phyloP scores from a whole-genome alignment of 2,888 invertebrate genomes.

The Drosophila melanocephala region DNA sequence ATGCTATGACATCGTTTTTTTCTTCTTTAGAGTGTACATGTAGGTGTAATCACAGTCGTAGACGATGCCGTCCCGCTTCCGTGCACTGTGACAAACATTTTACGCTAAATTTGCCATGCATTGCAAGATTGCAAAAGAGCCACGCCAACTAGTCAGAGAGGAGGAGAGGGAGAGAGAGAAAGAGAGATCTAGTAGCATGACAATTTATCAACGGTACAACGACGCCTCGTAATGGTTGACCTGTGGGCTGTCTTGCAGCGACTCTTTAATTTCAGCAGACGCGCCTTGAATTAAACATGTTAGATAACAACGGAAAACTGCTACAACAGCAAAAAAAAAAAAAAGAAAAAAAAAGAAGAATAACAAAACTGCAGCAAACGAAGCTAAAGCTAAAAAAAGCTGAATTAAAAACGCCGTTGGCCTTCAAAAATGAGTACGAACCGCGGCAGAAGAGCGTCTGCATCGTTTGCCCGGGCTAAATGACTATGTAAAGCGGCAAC shows the following conservation, averaged over 20 bases:
- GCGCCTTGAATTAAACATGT: slow-evolving; percentile 80
- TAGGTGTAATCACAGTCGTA: slow-evolving; percentile 67
- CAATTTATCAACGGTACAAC: slow-evolving; percentile 61
- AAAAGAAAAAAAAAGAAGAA: background rate
- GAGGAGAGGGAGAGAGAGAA: background rate
- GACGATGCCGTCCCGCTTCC: slow-evolving; percentile 52
- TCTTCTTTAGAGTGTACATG: background rate
- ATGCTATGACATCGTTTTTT: background rate
- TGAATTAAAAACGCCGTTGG: slow-evolving; percentile 69
- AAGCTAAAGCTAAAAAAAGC: slow-evolving; percentile 37
- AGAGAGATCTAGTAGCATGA: slow-evolving; percentile 34
- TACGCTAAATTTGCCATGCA: slow-evolving; percentile 74
- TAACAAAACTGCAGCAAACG: slow-evolving; percentile 48
- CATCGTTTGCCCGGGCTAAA: slow-evolving; percentile 71
- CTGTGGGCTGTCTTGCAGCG: slow-evolving; percentile 29
- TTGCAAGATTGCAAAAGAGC: slow-evolving; percentile 31
- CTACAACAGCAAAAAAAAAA: background rate
- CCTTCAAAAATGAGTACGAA: slow-evolving; percentile 61
- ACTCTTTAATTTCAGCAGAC: slow-evolving; percentile 73
- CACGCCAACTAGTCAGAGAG: background rate
- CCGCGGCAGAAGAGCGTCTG: slow-evolving; percentile 49
- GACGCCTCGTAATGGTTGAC: slow-evolving; percentile 65
- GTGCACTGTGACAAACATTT: slow-evolving; percentile 72
- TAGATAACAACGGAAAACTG: slow-evolving; percentile 68
- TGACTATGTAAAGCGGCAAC: slow-evolving; percentile 64